A percentile compares a stretch with the other conserved stretches of the same genome.
Evolutionary conservation across 1,140 invertebrate genomes (phyloP).

Genomic region (Diorhabda elongata): DNA sequence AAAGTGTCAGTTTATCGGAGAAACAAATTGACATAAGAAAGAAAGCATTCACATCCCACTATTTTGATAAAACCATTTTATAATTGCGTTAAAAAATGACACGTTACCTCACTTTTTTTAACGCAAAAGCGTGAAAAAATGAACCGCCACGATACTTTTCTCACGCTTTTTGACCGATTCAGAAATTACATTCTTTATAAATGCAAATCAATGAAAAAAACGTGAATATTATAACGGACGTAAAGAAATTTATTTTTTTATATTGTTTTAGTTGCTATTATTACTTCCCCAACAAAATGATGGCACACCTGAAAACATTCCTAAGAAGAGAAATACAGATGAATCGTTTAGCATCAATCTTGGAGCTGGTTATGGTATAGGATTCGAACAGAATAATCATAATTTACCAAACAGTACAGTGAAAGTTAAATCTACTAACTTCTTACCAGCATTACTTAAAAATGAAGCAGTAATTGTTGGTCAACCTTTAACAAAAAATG

Average conservation of each 20-base stretch:
- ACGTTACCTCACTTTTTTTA: no score
- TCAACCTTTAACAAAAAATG: background rate
- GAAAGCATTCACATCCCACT: no score
- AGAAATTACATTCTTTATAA: no score
- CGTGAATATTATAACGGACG: no score
- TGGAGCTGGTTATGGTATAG: constrained; percentile 16
- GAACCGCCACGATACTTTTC: no score
- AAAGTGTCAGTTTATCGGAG: no score
- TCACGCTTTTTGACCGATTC: no score
- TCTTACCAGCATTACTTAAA: background rate
- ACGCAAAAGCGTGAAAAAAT: no score
- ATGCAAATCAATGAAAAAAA: no score
- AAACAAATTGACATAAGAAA: no score
- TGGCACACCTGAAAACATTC: background rate
- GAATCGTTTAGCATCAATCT: constrained; percentile 12
- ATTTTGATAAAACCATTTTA: no score
- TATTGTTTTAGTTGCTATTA: background rate
- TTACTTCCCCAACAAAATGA: background rate
- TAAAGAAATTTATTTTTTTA: background rate
- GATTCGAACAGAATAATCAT: background rate
- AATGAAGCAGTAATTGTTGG: background rate
- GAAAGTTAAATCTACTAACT: constrained; percentile 9
- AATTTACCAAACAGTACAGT: constrained; percentile 10
- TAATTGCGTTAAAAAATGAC: no score
- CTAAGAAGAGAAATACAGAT: background rate